These are phyloP conservation scores for Sesia apiformis DNA, from an alignment of 2,888 invertebrate genomes.

Conservation along the genomic window DNA sequence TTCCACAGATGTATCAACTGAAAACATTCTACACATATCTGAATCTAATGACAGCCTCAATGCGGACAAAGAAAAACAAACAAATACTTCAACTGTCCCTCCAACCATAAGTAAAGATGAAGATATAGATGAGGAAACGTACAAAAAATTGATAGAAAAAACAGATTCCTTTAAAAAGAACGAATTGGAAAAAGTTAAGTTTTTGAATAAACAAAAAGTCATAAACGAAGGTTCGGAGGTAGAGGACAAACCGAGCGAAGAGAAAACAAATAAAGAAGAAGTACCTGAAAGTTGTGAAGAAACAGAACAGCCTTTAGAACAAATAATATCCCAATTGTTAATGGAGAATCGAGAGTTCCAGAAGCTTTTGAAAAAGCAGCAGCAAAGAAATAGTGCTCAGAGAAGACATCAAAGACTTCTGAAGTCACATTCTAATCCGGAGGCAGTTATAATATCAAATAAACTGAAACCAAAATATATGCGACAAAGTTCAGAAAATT, in stretches of 20 bases:
- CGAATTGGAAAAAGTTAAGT: constrained; percentile 66
- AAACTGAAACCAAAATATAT: constrained; percentile 50
- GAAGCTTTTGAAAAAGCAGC: constrained; percentile 83
- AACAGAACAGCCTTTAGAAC: constrained; percentile 77
- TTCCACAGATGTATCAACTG: constrained; percentile 76
- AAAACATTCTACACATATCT: constrained; percentile 76
- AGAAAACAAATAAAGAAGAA: constrained; percentile 23
- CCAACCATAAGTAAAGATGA: constrained; percentile 55
- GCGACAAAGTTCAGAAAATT: constrained; percentile 50
- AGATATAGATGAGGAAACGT: constrained; percentile 64
- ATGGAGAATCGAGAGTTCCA: constrained; percentile 90
- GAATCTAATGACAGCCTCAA: constrained; percentile 79
- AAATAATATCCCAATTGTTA: constrained; percentile 87
- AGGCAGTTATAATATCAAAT: constrained; percentile 55
- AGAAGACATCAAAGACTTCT: constrained; percentile 71
- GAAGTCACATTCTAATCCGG: constrained; percentile 68
- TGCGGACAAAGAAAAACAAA: constrained; percentile 44
- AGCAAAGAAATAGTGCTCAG: constrained; percentile 71
- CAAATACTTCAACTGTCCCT: constrained; percentile 22
- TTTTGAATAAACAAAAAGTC: constrained; percentile 63
- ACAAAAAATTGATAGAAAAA: constrained; percentile 64
- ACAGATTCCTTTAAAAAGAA: constrained; percentile 72
- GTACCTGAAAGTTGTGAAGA: constrained; percentile 44
- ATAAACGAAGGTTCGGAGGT: constrained; percentile 58
- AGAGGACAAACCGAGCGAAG: constrained; percentile 42